Evolutionary conservation across 2,888 invertebrate species (phyloP), one percentile per base, ranked within the genome.

Genomic region (Sabellastarte sp.): DNA sequence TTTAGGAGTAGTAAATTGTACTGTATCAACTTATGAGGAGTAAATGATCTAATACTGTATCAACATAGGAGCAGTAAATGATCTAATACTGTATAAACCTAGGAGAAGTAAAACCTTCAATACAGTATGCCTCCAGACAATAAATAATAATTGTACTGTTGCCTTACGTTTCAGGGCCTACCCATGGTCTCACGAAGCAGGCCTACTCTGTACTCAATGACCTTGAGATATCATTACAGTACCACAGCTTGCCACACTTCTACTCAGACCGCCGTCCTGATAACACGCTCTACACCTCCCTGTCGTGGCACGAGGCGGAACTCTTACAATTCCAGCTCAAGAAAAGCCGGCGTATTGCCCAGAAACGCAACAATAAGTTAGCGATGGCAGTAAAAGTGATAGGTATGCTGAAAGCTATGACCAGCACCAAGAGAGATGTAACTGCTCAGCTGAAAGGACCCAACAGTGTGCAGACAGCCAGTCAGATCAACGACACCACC

Each of bases 241-340:
- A 53, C 26, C 15, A 24, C 10, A n/a, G n/a, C n/a, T n/a, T n/a
- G 41, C 53, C 57, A 3, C 28, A 24, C 5, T 30, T 28, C 5
- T 10, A 57, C 30, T 4, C 3, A 24, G 53, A 53, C 15, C 5
- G 24, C 26, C 53, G 53, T 24, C 5, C 5, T 15, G 26, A 10
- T 5, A 24, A 53, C 15, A 5, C 24, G 4, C 77, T 77, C 1
- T 75, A 65, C 65, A 78, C 77, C 62, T 70, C 69, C 28, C 67
- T 78, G 50, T 71, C 75, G 10, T 76, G 75, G 73, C 69, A 74
- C 33, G 74, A 76, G 29, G 70, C 71, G 53, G 78, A 77, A 33
- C 67, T 77, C 3, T 65, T 68, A 10, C 70, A 73, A 28, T 51
- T 75, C 59, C 32, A 65, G 29, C 59, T 31, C 26, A 50, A 20